Percentiles rank a stretch among this genome's conserved stretches.
These are phyloP conservation scores for Xyrichtys novacula DNA, from an alignment of 2,797 vertebrate genomes.

Conservation along the genomic window DNA sequence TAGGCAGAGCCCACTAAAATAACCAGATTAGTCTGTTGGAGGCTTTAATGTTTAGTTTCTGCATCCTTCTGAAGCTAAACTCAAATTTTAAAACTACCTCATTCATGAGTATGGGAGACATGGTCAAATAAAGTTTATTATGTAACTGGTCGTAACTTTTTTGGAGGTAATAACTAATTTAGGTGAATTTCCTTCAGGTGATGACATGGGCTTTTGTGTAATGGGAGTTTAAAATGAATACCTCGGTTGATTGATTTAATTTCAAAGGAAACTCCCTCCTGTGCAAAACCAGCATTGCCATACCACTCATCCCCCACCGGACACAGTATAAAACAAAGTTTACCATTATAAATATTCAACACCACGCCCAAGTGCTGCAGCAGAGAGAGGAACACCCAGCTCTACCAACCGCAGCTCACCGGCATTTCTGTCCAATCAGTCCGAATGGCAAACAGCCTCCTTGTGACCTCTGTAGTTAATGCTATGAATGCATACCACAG, in stretches of 20 bases:
- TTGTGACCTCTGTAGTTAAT: constrained; percentile 56
- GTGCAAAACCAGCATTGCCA: constrained; percentile 29
- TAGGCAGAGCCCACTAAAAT: constrained; percentile 46
- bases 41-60: not conserved
- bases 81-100: too few species aligned
- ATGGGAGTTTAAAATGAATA: constrained; percentile 25
- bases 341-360: constrained; percentile 53
- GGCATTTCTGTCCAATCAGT: constrained; percentile 57
- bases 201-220: constrained; percentile 42
- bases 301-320: constrained; percentile 34
- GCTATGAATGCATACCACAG: constrained; percentile 61
- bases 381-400: constrained; percentile 39
- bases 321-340: constrained; percentile 44
- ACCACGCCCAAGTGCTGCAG: constrained; percentile 50
- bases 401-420: constrained; percentile 59
- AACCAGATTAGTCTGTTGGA: constrained; percentile 28
- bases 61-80: too few species aligned
- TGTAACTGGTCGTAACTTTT: too few species aligned
- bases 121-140: too few species aligned
- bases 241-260: constrained; percentile 44
- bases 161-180: too few species aligned
- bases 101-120: constrained; percentile 53
- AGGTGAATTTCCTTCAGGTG: constrained; percentile 44
- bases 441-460: constrained; percentile 43
- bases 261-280: constrained; percentile 49